A percentile compares a stretch with the other conserved stretches of the same genome.
Evolutionary conservation across 2,797 vertebrate genomes (phyloP).

Genomic region (Martes flavigula): DNA sequence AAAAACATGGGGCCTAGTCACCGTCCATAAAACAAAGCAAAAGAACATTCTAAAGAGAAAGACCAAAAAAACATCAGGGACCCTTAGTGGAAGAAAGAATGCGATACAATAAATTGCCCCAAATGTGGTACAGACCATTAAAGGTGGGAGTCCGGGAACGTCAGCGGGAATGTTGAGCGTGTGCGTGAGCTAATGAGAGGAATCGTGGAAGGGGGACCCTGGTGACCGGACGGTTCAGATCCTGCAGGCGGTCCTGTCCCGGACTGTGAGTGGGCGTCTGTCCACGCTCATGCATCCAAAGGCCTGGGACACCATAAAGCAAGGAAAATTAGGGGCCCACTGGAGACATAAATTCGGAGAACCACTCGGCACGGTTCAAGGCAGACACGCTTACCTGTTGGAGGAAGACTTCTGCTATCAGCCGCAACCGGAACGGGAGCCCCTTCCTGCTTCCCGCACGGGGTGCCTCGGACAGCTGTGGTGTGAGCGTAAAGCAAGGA

Average conservation of each 20-base stretch:
- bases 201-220: rapidly evolving
- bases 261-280: rapidly evolving
- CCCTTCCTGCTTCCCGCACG: no score
- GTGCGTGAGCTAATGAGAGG: rapidly evolving
- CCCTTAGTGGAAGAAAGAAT: not conserved
- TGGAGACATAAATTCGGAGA: not conserved
- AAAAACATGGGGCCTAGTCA: rapidly evolving
- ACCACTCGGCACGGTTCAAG: rapidly evolving
- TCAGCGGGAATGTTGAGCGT: rapidly evolving
- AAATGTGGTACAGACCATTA: not conserved
- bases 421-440: not conserved
- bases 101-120: rapidly evolving
- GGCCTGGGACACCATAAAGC: rapidly evolving
- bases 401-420: not conserved
- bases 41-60: not conserved
- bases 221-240: not conserved
- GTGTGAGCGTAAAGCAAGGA: no score
- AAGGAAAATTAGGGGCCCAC: not conserved
- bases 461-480: rapidly evolving
- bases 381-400: rapidly evolving
- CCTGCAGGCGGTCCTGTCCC: rapidly evolving
- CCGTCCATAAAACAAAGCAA: not conserved
- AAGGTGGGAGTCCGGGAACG: not conserved
- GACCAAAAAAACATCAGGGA: not conserved
- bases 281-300: rapidly evolving